Evolutionary conservation across 2,888 invertebrate genomes (phyloP), one percentile per base, ranked within the genome.

Genomic region (Alcis repandata): DNA sequence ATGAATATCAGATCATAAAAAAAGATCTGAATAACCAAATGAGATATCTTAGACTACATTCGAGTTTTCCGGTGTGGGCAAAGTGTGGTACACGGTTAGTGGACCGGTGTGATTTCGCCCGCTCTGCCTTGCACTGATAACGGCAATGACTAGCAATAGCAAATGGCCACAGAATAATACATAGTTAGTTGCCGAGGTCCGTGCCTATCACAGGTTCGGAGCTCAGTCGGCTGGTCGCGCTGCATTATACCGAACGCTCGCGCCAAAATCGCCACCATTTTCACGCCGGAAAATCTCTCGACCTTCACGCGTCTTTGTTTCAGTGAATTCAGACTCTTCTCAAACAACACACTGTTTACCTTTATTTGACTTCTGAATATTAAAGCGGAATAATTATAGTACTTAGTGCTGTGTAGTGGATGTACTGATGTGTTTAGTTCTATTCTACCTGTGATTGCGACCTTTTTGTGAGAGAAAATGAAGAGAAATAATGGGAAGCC

Each of bases 401-500:
- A 52, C 22, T 59, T 40, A 59, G 33, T 64, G 38, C 33, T 48
- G 38, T 33, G 40, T 20, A 33, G 51, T 11, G 43, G 20, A 32
- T 17, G 49, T 13, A 7, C 15, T 19, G 27, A 54, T 63, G 59
- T 54, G 41, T 53, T 63, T 27, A 41, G 40, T 67, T 54, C 20
- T 56, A 53, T 51, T 62, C 53, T 58, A 27, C 53, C 43, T 53
- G 54, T 54, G 59, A 62, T 59, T 40, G 48, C 56, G 45, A 33
- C 41, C 49, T 33, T 41, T 32, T 19, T 56, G 49, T 48, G 19
- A 32, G 56, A 51, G 52, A 86, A 73, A 72, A 91, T 90, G 89
- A 92, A 89, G 87, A 90, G 82, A 75, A 85, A 76, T 72, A 79
- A 74, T 67, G 66, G 65, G 22, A 94, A 94, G 79, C 95, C 95